A percentile compares a stretch with the other conserved stretches of the same genome.
These are phyloP conservation scores for Mus spretus DNA, from an alignment of 2,797 vertebrate species.

Conservation along the genomic window DNA sequence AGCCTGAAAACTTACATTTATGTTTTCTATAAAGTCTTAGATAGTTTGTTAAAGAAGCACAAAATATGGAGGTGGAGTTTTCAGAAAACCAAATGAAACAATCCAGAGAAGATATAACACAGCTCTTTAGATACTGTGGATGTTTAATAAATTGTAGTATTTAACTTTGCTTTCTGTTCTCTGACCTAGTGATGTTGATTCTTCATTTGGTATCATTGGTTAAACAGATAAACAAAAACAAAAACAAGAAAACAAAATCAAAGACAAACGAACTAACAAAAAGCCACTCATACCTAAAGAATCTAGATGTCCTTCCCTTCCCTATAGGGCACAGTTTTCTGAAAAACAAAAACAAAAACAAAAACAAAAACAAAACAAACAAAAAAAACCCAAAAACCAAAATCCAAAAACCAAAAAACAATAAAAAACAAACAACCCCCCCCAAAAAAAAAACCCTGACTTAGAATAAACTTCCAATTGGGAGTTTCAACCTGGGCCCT, in stretches of 20 bases:
- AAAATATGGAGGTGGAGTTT: background rate
- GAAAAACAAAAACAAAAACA: no score
- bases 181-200: background rate
- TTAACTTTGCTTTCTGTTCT: background rate
- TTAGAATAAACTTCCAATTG: slow-evolving; percentile 26
- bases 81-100: background rate
- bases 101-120: background rate
- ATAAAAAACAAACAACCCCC: no score
- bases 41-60: background rate
- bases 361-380: no score
- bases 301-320: background rate
- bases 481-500: background rate
- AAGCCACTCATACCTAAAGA: background rate
- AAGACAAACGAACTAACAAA: background rate
- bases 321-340: background rate
- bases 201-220: background rate
- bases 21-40: background rate
- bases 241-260: background rate
- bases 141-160: background rate
- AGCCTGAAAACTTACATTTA: background rate
- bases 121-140: background rate
- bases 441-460: background rate
- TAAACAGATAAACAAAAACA: background rate
- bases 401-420: no score
- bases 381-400: no score